A percentile compares a stretch with the other conserved stretches of the same genome.
Evolutionary conservation across 2,888 invertebrate species (phyloP).

Genomic region (Campaea margaritaria): DNA sequence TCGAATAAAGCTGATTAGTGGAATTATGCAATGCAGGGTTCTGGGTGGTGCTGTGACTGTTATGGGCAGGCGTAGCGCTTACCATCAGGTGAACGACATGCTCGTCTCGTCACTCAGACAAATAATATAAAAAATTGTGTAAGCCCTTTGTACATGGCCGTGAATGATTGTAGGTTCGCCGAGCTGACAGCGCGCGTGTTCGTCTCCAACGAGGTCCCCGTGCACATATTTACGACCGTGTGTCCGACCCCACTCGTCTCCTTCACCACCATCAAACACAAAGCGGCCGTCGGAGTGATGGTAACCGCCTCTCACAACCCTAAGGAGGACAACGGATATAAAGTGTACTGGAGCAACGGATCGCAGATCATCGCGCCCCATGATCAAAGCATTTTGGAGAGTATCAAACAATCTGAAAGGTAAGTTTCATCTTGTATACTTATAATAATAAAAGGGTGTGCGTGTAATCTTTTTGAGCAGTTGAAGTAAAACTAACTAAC

Average conservation of each 20-base stretch:
- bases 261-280: conserved; percentile 90
- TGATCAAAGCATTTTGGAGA: conserved; percentile 93
- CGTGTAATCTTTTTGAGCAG: too few relatives aligned
- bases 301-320: conserved; percentile 98
- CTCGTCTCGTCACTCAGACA: too few relatives aligned
- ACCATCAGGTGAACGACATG: too few relatives aligned
- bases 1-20: too few relatives aligned
- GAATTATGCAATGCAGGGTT: too few relatives aligned
- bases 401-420: conserved; percentile 90
- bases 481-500: too few relatives aligned
- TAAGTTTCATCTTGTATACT: conserved; percentile 58
- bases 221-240: conserved; percentile 91
- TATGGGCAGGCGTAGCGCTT: too few relatives aligned
- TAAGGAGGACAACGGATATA: conserved; percentile 98
- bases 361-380: conserved; percentile 97
- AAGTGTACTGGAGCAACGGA: conserved; percentile 98
- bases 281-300: conserved; percentile 95
- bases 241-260: conserved; percentile 98
- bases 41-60: too few relatives aligned
- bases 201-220: conserved; percentile 89
- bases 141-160: too few relatives aligned
- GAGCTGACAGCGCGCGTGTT: conserved; percentile 95
- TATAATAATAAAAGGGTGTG: background rate
- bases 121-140: too few relatives aligned
- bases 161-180: conserved; percentile 89